Evolutionary conservation across 2,888 invertebrate genomes (phyloP), one percentile per base, ranked within the genome.

Genomic region (Drepana falcataria): DNA sequence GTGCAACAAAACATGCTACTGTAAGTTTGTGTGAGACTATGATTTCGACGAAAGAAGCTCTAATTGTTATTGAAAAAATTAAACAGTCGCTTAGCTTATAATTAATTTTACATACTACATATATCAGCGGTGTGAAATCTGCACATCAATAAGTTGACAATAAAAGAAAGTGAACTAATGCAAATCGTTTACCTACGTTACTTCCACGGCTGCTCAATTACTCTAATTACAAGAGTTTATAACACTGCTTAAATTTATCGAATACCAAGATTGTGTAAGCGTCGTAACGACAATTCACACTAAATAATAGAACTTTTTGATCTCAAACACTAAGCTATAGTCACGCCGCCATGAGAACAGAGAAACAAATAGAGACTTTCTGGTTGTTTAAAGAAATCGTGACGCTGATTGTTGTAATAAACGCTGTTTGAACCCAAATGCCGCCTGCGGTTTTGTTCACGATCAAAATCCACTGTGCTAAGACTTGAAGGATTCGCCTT

Each of bases 161-260:
- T 57, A 59, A 61, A 64, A 59, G 70, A 73, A 71, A 71, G 71
- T 60, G 60, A 60, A 59, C 60, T 57, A 56, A 60, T 57, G 56
- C 53, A 57, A 59, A 56, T 62, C 48, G 40, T 56, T 40, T 48
- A 35, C 35, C 21, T 21, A 21, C 21, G 21, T 49, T 51, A 51
- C 51, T 51, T 40, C 51, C 41, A 51, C 51, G 40, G 40, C 37
- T 37, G 5, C 37, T 5, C 21, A 21, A 21, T 33, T 33, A 40
- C 47, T 52, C 52, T 41, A 49, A 55, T 21, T 21, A 21, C 21
- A 21, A 21, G 21, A 21, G 21, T 21, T 21, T 21, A 21, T 21
- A 21, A 21, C 21, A 21, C 21, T 21, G 21, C 21, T 21, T 21
- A 21, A 21, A 21, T 21, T 21, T 21, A 21, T 21, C 21, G 21